Evolutionary conservation across 2,888 invertebrate genomes (phyloP).

Genomic region (Galeruca laticollis): DNA sequence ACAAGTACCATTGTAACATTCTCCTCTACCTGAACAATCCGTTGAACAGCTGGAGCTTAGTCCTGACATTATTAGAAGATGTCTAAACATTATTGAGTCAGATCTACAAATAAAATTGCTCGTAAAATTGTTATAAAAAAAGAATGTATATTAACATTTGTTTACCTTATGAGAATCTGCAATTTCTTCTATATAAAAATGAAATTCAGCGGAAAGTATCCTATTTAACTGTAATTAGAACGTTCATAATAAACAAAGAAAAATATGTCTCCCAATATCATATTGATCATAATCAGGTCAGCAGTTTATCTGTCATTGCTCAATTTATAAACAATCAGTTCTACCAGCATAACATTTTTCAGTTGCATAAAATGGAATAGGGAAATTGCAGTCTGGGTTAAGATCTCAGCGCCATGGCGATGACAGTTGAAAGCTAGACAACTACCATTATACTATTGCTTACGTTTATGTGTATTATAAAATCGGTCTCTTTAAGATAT

Average conservation of each 20-base stretch:
- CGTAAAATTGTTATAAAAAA: background rate
- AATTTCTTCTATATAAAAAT: background rate
- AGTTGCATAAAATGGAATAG: too few species aligned
- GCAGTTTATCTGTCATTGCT: background rate
- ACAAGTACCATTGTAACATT: slow-evolving; percentile 92
- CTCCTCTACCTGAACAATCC: slow-evolving; percentile 90
- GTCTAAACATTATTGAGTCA: slow-evolving; percentile 62
- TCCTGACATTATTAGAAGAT: slow-evolving; percentile 65
- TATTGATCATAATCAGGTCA: slow-evolving; percentile 18
- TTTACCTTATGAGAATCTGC: slow-evolving; percentile 15
- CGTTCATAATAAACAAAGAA: slow-evolving; percentile 30
- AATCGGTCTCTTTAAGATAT: too few species aligned
- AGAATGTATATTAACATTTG: background rate
- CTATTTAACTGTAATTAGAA: slow-evolving; percentile 8
- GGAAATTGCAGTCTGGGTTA: too few species aligned
- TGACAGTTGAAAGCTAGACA: too few species aligned
- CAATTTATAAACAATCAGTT: background rate
- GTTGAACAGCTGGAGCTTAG: slow-evolving; percentile 73
- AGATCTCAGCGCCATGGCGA: too few species aligned
- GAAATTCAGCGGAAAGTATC: background rate
- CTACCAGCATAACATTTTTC: too few species aligned
- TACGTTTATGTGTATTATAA: too few species aligned
- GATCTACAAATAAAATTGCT: slow-evolving; percentile 16
- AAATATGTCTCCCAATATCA: slow-evolving; percentile 12
- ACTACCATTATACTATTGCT: too few species aligned